A percentile compares a stretch with the other conserved stretches of the same genome.
phyloP scores from a whole-genome alignment of 2,888 invertebrate genomes.

The Dicycla oo region DNA sequence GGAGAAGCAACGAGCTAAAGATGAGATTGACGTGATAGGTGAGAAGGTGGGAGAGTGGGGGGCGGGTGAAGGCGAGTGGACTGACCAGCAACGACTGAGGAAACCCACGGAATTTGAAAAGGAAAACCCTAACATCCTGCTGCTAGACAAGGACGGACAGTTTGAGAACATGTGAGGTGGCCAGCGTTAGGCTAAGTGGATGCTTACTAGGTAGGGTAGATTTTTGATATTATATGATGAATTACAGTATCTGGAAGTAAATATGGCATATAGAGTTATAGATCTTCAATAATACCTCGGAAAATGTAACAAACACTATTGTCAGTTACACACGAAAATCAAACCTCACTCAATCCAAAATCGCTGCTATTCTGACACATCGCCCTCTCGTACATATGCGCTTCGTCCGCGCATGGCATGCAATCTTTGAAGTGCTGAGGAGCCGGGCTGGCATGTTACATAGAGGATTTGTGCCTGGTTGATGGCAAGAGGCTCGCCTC shows the following conservation, averaged over 20 bases:
- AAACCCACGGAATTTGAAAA: slow-evolving; percentile 94
- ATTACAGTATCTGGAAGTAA: background rate
- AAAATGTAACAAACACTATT: no score
- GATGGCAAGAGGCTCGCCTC: no score
- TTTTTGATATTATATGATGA: slow-evolving; percentile 3
- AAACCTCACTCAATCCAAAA: no score
- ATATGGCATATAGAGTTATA: no score
- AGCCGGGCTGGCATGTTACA: no score
- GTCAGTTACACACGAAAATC: no score
- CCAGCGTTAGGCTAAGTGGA: slow-evolving; percentile 11
- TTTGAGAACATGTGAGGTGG: slow-evolving; percentile 93
- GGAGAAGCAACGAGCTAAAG: slow-evolving; percentile 92
- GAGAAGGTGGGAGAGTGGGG: slow-evolving; percentile 93
- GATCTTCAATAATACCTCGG: no score
- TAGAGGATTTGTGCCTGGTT: no score
- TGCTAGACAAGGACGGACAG: slow-evolving; percentile 93
- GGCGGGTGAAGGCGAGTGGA: slow-evolving; percentile 93
- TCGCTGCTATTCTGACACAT: no score
- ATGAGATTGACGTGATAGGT: slow-evolving; percentile 93
- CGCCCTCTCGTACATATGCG: no score
- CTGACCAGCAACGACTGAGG: slow-evolving; percentile 92
- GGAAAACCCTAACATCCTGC: slow-evolving; percentile 94
- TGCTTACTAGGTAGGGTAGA: slow-evolving; percentile 46
- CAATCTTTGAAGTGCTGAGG: no score
- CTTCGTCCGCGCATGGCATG: no score